Base-by-base conservation (phyloP, 53 echinoderm and acorn worm genomes). In the Astropecten irregularis region DNA sequence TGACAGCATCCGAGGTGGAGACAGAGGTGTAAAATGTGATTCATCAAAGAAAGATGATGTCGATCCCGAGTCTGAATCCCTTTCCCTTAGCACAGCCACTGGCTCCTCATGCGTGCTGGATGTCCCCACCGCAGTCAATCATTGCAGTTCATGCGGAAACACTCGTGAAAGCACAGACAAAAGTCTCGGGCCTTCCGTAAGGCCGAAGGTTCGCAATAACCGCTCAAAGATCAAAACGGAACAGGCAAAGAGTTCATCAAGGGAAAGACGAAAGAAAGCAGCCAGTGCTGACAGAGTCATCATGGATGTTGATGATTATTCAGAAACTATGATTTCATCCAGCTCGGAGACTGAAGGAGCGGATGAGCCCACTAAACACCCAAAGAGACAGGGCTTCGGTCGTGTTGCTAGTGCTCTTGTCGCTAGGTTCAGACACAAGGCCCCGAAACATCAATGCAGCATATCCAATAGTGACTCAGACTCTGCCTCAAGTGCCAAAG, bases 361-460 rank as follows among this genome's bases (percentile, higher is more conserved):
- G 6, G 52, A 27, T 30, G 74, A 38, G 51, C 6, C 42, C 6
- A 18, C 23, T 4, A 74, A 74, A 38, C 57, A 57, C 4, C 39
- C 35, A 7, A 74, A 74, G 58, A 56, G 58, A 40, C 74, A 74
- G 21, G 82, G 86, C 57, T 55, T 90, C 14, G 68, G 91, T 69
- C 86, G 82, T 56, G 86, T 73, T 23, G 91, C 91, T 29, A 86
- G 83, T 35, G 81, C 70, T 9, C 55, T 90, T 16, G 74, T 90
- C n/a, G 82, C 86, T 1, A 90, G 82, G 58, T 77, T 90, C 20
- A 66, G 86, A 57, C 28, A 28, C 71, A 79, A 84, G 70, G 53
- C 44, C 26, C 52, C 33, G 13, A 81, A 69, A 62, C 42, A 90
- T 44, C 60, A 53, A 55, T 44, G 57, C 18, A 73, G 74, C 31